Evolutionary conservation across 2,888 invertebrate genomes (phyloP), one percentile per base, ranked within the genome.

Genomic region (Catocala fraxini): DNA sequence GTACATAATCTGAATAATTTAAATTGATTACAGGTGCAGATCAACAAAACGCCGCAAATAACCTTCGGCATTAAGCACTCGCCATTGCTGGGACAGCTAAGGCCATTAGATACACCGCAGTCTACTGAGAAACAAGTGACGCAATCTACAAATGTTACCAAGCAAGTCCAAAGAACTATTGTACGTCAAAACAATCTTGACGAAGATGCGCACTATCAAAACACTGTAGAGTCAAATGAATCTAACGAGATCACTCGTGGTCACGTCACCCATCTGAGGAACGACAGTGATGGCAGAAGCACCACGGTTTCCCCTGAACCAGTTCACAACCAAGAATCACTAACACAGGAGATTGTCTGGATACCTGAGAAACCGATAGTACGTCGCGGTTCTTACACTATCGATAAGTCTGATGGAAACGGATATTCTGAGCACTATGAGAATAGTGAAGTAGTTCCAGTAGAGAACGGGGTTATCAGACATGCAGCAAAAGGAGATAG

Each of bases 61-160:
- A 97, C 97, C 68, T 98, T 98, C 82, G 98, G 98, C 72, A 98
- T 98, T 80, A 97, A 97, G 88, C 98, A 98, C 89, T 98, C 98
- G n/a, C 97, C 96, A 13, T 96, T 96, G 80, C 94, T 95, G 73
- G 95, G 96, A 12, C 94, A 95, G 72, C 76, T 94, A 13, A 93
- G 86, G 78, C 89, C 88, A 6, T 82, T 92, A 48, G 78, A 88
- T 12, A 76, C 85, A 10, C 68, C 76, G 51, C 81, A 75, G 34
- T 57, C 81, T 5, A 64, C 62, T 41, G 80, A 85, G 45, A 79
- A 71, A 62, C 62, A 72, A 64, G 51, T 66, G 7, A 74, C 66
- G 6, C 58, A 59, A 41, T 56, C 60, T 15, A 52, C 35, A 11
- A 65, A 69, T 48, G 71, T 13, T 10, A 63, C 53, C 13, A 73